phyloP scores from a whole-genome alignment of 2,113 vertebrate species.

The Trochalopteron elliotii region DNA sequence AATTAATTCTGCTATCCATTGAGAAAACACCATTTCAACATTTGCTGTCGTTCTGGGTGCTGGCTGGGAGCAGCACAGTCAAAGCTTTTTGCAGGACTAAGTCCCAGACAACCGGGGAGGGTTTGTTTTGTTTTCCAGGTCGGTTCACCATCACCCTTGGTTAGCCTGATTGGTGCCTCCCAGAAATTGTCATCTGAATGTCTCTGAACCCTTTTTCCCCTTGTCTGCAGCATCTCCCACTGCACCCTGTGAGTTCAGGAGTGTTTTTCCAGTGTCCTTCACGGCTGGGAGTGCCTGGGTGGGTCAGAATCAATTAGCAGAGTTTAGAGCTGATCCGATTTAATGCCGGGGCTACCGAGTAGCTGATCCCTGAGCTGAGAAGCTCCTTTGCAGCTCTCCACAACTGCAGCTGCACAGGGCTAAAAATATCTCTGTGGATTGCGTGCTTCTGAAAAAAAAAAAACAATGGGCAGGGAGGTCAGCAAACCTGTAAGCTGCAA shows the following conservation, averaged over 20 bases:
- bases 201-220: not conserved
- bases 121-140: not conserved
- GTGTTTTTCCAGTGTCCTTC: not conserved
- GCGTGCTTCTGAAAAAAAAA: not conserved
- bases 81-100: not conserved
- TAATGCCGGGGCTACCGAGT: not conserved
- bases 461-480: not conserved
- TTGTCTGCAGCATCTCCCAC: not conserved
- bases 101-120: not conserved
- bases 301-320: not conserved
- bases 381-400: not conserved
- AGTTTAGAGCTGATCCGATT: not conserved
- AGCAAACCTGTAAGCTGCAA: slow-evolving; percentile 2
- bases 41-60: not conserved
- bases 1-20: not conserved
- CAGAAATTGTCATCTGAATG: not conserved
- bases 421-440: slow-evolving; percentile 28
- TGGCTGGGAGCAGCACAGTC: not conserved
- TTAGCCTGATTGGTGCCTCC: not conserved
- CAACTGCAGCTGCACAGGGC: not conserved
- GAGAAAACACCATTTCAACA: not conserved
- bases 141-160: not conserved
- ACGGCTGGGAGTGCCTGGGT: not conserved
- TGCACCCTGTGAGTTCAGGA: not conserved
- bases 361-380: not conserved